Base-by-base conservation (phyloP, 1,140 invertebrate genomes). In the Bombus superbus region DNA sequence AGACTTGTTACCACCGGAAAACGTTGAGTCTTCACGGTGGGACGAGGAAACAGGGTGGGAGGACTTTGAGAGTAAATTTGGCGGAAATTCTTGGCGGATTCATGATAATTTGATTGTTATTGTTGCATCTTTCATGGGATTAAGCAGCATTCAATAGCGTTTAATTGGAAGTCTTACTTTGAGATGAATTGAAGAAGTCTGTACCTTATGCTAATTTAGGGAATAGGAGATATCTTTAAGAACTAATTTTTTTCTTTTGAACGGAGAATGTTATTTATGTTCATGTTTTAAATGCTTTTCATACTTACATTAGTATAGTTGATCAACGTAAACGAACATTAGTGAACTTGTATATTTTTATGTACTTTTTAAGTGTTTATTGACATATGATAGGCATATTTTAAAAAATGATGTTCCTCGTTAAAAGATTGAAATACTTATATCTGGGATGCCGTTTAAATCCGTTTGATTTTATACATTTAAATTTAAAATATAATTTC, bases 1-100 rank as follows among this genome's bases (percentile, higher is more conserved):
- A 76, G 68, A 83, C 71, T 83, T 66, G 81, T 83, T 75, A 83
- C 44, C 79, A 15, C 40, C 13, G 47, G 80, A 32, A 71, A 73
- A 32, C 40, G 79, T 5, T 42, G 75, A 77, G 35, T 77, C 68
- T 68, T 68, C 40, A 62, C 28, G 28, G 57, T 25, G 6, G 40
- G 76, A 9, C 0, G 9, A 0, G 28, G 15, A 2, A 3, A 53
- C 47, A 53, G 47, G 6, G 5, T 53, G 4, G 6, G 40, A 38
- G 25, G 11, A 38, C 74, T 76, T 78, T 64, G 32, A 35, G 25
- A 38, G 44, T 68, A 71, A 80, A 79, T 79, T 79, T 47, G n/a
- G 9, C 40, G 62, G 62, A 79, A 68, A 80, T 80, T 68, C 78
- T 69, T 69, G 35, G 44, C 47, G 25, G 62, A 57, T 73, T 38